Evolutionary conservation across 1,140 invertebrate genomes (phyloP), one percentile per base, ranked within the genome.

Genomic region (Hydropsyche tenuis): DNA sequence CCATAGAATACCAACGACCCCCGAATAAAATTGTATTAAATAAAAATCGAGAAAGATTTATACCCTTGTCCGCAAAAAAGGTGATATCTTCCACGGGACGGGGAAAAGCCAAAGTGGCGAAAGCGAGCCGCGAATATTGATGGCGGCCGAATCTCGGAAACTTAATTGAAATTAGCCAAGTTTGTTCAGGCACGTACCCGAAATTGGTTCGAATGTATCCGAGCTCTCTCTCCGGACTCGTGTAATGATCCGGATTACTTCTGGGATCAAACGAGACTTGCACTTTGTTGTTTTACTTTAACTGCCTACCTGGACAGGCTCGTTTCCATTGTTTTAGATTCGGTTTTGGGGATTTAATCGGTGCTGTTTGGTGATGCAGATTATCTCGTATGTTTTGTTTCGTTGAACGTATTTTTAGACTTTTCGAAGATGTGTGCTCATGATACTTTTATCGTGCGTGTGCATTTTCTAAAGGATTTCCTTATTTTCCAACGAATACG

Each of bases 111-210:
- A 9, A 37, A 53, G 16, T 18, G 48, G 20, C 48, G 6, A 53
- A 18, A 7, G 48, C 6, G 48, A 53, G 20, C 20, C 20, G 16
- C 20, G 16, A 53, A 53, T 53, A 18, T 9, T 18, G 48, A 53
- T 53, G 48, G 48, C 2, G 48, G 48, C 20, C 48, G 48, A 60
- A 60, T 60, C 22, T 60, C 22, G 6, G 20, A 25, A 23, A 9
- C 22, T 60, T 60, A 60, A 60, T 60, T 60, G 56, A 60, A 60
- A 60, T 60, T 60, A 23, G 56, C 18, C 18, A 25, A 60, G 56
- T 60, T 60, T 37, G 30, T 9, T 37, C 30, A 3, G 30, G 30
- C 30, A 37, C 30, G 56, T 5, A 18, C 16, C n/a, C 48, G n/a
- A 20, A 60, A 60, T 60, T 23, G 56, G 22, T 22, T 25, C 56